Base-by-base conservation (phyloP, 2,888 invertebrate genomes). In the Eurytoma adleriae region DNA sequence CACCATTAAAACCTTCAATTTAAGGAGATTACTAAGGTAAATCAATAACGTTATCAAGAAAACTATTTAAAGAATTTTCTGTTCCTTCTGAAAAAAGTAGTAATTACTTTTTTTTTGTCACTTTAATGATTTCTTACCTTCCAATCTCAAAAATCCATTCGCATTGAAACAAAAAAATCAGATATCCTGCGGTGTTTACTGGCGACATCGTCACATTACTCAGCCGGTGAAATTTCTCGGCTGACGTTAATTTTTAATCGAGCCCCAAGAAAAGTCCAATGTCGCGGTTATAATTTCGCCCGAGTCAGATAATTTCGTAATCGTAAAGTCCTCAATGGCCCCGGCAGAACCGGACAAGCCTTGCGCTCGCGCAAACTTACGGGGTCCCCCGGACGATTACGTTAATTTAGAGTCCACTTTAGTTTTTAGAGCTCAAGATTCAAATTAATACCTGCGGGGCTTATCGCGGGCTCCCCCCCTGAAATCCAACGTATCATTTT, bases 401-500 rank as follows among this genome's bases (percentile, higher is more conserved):
- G 27, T 67, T 75, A 75, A 75, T 67, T 75, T 67, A 75, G 50
- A 52, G 67, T 67, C 67, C 67, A 75, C 67, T 67, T 66, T 67
- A 57, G 16, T 66, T 64, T 74, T 57, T 54, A 64, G 59, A 48
- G 61, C 30, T 40, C 30, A 18, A 27, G 62, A 70, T 24, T 64
- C 54, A 20, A 54, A 64, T 73, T 73, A 73, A 73, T 73, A 68
- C 66, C 57, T 14, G 3, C 40, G 56, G 48, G 24, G 68, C 79
- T 73, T 73, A 79, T 79, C 78, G 64, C 20, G 16, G 54, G 69
- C 40, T 40, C 40, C 50, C 59, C 30, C 59, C 62, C 40, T 67
- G 52, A 68, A 78, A 78, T 78, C 73, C 78, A 24, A 52, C 78
- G 78, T 68, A 73, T 73, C 78, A 68, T 68, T 73, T 68, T 73